These are phyloP conservation scores for Leucopsar rothschildi DNA, from an alignment of 2,113 vertebrate genomes.

Conservation along the genomic window DNA sequence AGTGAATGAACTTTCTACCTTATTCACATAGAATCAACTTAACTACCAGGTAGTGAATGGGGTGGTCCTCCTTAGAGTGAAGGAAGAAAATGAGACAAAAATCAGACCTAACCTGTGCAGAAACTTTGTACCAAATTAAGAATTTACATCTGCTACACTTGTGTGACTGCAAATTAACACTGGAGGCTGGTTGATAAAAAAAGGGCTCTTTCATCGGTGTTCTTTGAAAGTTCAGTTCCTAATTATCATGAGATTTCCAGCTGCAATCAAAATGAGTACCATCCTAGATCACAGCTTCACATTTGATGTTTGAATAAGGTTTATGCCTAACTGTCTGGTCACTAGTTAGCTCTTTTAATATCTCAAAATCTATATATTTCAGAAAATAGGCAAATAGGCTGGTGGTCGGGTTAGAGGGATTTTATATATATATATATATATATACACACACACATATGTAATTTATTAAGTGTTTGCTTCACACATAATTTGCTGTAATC, in stretches of 20 bases:
- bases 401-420: not conserved
- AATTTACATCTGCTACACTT: not conserved
- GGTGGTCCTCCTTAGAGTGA: not conserved
- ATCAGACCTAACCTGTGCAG: not conserved
- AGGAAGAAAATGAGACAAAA: not conserved
- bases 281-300: not conserved
- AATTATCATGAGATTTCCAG: not conserved
- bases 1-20: not conserved
- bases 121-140: not conserved
- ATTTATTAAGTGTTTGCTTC: not conserved
- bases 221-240: not conserved
- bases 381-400: not conserved
- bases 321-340: not conserved
- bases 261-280: not conserved
- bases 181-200: not conserved
- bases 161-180: not conserved
- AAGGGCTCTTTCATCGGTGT: not conserved
- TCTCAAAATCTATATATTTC: not conserved
- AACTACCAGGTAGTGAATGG: not conserved
- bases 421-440: not conserved
- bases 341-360: not conserved
- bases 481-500: not conserved
- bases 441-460: not conserved
- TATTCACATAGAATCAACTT: not conserved
- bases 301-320: not conserved